Percentiles rank a stretch among this genome's conserved stretches.
Conservation (phyloP, 53 echinoderm and acorn worm species). For the Echinometra lucunter region DNA sequence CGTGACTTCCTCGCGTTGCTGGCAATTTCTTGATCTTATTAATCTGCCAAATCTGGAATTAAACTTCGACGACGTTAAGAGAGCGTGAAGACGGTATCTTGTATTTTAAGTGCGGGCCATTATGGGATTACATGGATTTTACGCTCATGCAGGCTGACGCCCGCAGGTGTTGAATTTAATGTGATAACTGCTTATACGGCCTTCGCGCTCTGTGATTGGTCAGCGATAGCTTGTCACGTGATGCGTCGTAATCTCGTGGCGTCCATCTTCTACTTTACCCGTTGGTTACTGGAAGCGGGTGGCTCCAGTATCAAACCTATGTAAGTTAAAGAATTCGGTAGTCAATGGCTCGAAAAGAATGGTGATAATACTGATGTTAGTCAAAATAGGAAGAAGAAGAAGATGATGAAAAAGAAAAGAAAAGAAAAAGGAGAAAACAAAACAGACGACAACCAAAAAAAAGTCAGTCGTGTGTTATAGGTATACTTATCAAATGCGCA, state of each 20-base stretch:
- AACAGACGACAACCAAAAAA: too few relatives aligned
- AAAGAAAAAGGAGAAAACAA: too few relatives aligned
- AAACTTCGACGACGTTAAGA: not conserved
- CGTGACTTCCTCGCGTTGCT: not conserved
- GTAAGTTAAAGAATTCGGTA: too few relatives aligned
- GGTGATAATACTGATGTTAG: too few relatives aligned
- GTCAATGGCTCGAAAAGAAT: too few relatives aligned
- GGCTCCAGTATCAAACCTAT: too few relatives aligned
- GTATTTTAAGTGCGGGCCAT: not conserved
- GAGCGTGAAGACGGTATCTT: not conserved
- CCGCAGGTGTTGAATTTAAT: not conserved
- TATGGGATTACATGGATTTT: conserved; percentile 23
- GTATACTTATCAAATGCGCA: too few relatives aligned
- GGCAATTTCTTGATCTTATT: not conserved
- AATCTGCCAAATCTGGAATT: conserved; percentile 6
- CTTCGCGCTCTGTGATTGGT: not conserved
- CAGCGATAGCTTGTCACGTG: not conserved
- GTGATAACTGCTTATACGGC: not conserved
- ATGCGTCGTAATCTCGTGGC: not conserved
- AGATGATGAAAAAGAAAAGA: too few relatives aligned
- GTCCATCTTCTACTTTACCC: not conserved
- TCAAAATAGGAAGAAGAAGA: too few relatives aligned
- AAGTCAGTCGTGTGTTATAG: too few relatives aligned
- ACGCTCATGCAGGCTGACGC: not conserved
- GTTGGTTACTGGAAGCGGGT: too few relatives aligned